Evolutionary conservation across 2,797 vertebrate species (phyloP), one percentile per base, ranked within the genome.

Genomic region (Helostoma temminkii): DNA sequence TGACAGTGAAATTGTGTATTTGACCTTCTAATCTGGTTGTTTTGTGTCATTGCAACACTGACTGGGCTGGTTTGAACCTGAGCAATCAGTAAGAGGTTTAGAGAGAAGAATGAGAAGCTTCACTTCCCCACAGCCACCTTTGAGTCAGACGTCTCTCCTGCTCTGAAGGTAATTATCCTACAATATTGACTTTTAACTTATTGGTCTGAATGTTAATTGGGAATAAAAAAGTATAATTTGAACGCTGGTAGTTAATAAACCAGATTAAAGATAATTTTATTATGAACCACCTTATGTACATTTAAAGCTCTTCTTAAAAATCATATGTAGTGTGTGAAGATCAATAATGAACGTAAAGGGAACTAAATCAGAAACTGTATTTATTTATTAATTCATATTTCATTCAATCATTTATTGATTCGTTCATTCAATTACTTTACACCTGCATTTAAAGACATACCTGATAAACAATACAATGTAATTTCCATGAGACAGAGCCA

Each of bases 51-150:
- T 49, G 37, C 61, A 66, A 8, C 30, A 21, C 21, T 3, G 10
- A 47, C 11, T 22, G 25, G 43, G 32, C 53, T 22, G 15, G 55
- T 48, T 63, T 53, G 41, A 39, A 41, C 48, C 52, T 53, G 12
- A 76, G 54, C 52, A 36, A 66, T 54, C 69, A 67, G 43, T 88
- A 83, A 90, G 79, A 75, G 48, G 67, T 75, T 88, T 88, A 89
- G 5, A 32, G 10, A 37, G 28, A 5, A 18, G 3, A 68, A 48
- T 9, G 5, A 53, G 26, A 39, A 57, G 54, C 58, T 68, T 39
- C 46, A 60, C 50, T 62, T 18, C 85, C 80, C 65, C 78, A 83
- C 85, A 77, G 74, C 76, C 53, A 74, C 79, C 42, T 43, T 3
- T 4, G 53, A 34, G 43, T 49, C 28, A 73, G 76, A 68, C 55